Evolutionary conservation across 2,113 vertebrate species (phyloP).

Genomic region (Bubo blakistoni): DNA sequence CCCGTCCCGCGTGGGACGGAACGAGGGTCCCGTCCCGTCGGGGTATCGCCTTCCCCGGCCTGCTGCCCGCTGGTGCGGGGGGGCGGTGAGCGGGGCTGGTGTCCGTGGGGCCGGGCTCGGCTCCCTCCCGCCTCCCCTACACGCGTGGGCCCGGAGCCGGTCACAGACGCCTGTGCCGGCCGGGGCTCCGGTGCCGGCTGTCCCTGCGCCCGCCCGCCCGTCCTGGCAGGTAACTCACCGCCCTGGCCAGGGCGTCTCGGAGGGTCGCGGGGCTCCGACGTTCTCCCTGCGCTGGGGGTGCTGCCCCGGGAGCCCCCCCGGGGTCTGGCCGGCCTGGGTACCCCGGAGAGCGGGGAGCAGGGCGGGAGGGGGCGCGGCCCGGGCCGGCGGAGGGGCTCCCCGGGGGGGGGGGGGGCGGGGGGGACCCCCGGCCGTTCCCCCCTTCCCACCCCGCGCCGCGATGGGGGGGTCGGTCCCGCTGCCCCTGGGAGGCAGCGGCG

Average conservation of each 20-base stretch:
- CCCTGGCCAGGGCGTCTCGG: background rate
- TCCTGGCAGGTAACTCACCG: background rate
- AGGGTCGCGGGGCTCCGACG: too few species aligned
- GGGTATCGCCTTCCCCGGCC: background rate
- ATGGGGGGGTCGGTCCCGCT: accelerated
- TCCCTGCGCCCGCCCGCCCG: background rate
- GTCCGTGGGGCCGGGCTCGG: background rate
- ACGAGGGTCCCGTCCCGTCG: background rate
- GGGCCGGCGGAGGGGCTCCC: background rate
- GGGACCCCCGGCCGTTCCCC: too few species aligned
- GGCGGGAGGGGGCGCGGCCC: background rate
- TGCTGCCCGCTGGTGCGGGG: background rate
- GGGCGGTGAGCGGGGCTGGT: background rate
- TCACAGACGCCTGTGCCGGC: background rate
- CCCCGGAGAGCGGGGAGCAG: background rate
- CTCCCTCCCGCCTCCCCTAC: background rate
- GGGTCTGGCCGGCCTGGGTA: too few species aligned
- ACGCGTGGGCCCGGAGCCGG: background rate
- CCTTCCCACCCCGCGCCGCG: background rate
- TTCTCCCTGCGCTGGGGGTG: background rate
- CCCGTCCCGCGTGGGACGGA: background rate
- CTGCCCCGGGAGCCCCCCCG: too few species aligned
- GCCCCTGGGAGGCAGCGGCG: background rate
- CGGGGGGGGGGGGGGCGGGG: too few species aligned
- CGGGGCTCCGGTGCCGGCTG: background rate